Evolutionary conservation across 2,888 invertebrate species (phyloP).

Genomic region (Metallyticus violacea): DNA sequence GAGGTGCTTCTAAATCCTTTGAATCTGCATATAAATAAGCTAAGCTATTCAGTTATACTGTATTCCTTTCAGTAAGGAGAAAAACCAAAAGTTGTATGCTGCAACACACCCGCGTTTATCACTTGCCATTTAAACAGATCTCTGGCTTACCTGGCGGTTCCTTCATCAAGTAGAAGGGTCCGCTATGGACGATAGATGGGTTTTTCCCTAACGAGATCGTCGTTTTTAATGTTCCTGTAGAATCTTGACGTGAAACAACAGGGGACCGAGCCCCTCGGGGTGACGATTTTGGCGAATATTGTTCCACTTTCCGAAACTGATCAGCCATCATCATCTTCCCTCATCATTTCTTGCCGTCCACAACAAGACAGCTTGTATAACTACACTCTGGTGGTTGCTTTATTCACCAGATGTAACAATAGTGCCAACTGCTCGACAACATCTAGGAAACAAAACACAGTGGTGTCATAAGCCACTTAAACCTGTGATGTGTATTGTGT

Average conservation of each 20-base stretch:
- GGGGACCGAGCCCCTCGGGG: constrained; percentile 92
- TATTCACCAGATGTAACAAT: not conserved
- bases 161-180: constrained; percentile 97
- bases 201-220: constrained; percentile 96
- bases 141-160: constrained; percentile 77
- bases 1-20: not conserved
- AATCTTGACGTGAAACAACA: constrained; percentile 93
- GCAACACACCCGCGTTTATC: not conserved
- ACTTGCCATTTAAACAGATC: not conserved
- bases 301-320: constrained; percentile 89
- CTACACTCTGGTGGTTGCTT: not conserved
- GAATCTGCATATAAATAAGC: not conserved
- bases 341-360: constrained; percentile 30
- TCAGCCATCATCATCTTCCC: constrained; percentile 85
- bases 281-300: constrained; percentile 93
- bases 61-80: not conserved
- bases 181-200: constrained; percentile 94
- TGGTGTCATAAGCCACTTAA: too few species aligned
- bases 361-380: not conserved
- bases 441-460: not conserved
- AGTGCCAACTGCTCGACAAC: not conserved
- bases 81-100: not conserved
- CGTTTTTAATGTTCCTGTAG: constrained; percentile 95
- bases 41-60: not conserved
- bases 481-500: too few species aligned